Percentiles rank a stretch among this genome's conserved stretches.
phyloP scores from a whole-genome alignment of 2,797 vertebrate genomes.

The Hydrocynus forskahlii region DNA sequence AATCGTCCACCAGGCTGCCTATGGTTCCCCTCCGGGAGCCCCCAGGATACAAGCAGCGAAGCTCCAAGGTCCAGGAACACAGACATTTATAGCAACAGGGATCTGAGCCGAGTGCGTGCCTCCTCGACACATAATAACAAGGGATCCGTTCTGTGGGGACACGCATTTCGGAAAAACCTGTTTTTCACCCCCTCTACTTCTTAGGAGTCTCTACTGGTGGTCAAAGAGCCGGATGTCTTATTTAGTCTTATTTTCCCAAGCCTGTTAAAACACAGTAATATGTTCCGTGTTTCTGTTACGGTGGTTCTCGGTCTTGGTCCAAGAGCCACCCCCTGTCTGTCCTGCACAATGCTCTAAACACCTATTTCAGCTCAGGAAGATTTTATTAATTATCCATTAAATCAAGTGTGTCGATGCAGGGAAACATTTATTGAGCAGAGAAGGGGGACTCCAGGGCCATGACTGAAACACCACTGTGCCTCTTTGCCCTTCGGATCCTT shows the following conservation, averaged over 20 bases:
- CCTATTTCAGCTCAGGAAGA: neutral
- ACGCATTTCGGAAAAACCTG: neutral
- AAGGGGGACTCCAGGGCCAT: neutral
- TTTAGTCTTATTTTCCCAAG: slow-evolving; percentile 16
- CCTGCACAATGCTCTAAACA: neutral
- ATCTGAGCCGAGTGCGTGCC: slow-evolving; percentile 37
- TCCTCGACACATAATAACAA: slow-evolving; percentile 45
- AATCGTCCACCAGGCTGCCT: slow-evolving; percentile 68
- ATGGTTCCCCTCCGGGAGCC: slow-evolving; percentile 69
- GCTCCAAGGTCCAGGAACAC: slow-evolving; percentile 40
- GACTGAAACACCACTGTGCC: neutral
- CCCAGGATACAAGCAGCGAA: slow-evolving; percentile 66
- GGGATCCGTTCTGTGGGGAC: slow-evolving; percentile 29
- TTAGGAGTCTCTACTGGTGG: slow-evolving; percentile 15
- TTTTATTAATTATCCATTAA: neutral
- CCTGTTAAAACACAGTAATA: slow-evolving; percentile 20
- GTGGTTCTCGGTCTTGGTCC: neutral
- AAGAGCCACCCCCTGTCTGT: neutral
- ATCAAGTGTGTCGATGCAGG: neutral
- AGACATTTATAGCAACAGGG: slow-evolving; percentile 52
- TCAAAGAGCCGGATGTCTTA: neutral
- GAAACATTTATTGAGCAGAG: neutral
- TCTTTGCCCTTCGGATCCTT: neutral
- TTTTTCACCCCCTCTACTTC: neutral
- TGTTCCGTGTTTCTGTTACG: neutral